A percentile compares a stretch with the other conserved stretches of the same genome.
These are phyloP conservation scores for Clarias laeviceps DNA, from an alignment of 2,797 vertebrate genomes.

Conservation along the genomic window DNA sequence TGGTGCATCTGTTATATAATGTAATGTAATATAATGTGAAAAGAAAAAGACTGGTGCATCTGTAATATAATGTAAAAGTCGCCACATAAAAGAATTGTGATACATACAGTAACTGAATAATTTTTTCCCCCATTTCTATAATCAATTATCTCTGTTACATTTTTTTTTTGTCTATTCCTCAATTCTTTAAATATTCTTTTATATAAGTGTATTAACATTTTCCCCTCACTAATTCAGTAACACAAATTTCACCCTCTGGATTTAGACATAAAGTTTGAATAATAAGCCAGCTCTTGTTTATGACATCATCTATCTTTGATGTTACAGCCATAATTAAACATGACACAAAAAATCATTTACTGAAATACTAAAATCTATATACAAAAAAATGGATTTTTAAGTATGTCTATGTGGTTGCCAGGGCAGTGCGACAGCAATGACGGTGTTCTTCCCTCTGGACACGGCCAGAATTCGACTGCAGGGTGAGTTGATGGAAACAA, in stretches of 20 bases:
- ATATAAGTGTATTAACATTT: background rate
- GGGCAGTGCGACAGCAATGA: conserved; percentile 81
- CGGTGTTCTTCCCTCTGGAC: conserved; percentile 80
- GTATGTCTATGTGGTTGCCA: conserved; percentile 48
- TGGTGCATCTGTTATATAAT: too few species aligned
- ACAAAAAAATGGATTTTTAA: background rate
- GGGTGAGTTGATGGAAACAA: conserved; percentile 66
- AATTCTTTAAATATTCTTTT: background rate
- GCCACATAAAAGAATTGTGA: too few species aligned
- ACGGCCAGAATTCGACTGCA: conserved; percentile 82
- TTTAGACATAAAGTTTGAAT: background rate
- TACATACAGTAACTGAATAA: too few species aligned
- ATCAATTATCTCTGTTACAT: too few species aligned
- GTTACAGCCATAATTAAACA: background rate
- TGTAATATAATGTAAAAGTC: too few species aligned
- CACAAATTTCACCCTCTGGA: background rate
- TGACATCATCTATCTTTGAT: background rate
- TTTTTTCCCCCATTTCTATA: too few species aligned
- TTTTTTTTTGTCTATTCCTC: background rate
- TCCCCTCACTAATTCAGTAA: background rate
- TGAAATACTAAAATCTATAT: background rate
- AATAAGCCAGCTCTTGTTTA: background rate
- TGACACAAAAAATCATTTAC: background rate
- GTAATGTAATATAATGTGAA: too few species aligned
- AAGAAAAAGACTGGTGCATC: too few species aligned